phyloP scores from a whole-genome alignment of 2,113 vertebrate genomes.

The Entomyzon cyanotis region DNA sequence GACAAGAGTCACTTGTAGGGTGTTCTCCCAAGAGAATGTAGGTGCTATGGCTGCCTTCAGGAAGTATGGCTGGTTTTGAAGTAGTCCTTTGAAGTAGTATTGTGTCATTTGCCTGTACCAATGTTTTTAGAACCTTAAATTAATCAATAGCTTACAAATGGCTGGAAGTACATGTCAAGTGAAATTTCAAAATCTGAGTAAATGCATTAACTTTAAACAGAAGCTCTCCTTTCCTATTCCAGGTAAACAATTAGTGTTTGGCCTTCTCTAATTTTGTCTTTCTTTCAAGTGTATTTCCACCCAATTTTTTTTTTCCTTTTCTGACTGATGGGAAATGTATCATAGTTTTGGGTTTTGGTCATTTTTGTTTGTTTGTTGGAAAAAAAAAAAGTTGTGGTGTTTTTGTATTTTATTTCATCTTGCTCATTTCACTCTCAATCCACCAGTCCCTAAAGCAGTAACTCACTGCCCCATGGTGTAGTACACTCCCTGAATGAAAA shows the following conservation, averaged over 20 bases:
- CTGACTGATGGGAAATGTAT: background rate
- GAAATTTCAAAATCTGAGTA: constrained; percentile 26
- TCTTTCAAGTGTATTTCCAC: background rate
- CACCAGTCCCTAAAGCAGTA: too few species aligned
- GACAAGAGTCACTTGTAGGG: background rate
- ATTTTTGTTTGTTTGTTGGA: background rate
- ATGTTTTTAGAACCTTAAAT: background rate
- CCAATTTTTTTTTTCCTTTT: background rate
- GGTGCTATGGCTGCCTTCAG: background rate
- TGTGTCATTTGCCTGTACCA: background rate
- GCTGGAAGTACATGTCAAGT: constrained; percentile 14
- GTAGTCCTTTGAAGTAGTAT: background rate
- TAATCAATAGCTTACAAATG: constrained; percentile 10
- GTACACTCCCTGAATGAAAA: too few species aligned
- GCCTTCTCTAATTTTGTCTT: background rate
- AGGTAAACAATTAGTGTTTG: background rate
- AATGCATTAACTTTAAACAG: background rate
- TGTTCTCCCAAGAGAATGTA: background rate
- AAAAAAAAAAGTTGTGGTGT: background rate
- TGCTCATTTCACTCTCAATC: background rate
- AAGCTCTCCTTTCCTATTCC: background rate
- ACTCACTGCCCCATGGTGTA: background rate
- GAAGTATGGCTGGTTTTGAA: background rate
- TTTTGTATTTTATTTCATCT: background rate
- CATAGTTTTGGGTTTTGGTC: background rate